A percentile compares a stretch with the other conserved stretches of the same genome.
Conservation (phyloP, 2,113 vertebrate genomes). For the Trichechus manatus region DNA sequence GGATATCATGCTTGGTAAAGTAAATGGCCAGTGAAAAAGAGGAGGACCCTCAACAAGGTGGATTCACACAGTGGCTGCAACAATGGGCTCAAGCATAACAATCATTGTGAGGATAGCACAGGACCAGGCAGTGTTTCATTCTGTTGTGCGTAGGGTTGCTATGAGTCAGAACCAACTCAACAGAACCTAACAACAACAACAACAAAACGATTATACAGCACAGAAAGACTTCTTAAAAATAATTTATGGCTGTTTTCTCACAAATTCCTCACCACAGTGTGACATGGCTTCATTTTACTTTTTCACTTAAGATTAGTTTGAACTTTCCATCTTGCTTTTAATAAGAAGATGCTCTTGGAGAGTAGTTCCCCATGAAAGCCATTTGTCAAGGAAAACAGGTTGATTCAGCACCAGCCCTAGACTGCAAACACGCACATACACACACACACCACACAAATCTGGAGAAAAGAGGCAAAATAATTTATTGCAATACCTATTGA, state of each 20-base stretch:
- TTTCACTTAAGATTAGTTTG: constrained; percentile 63
- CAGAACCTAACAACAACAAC: too few relatives aligned
- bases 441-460: not conserved
- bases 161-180: too few relatives aligned
- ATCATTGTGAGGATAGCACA: too few relatives aligned
- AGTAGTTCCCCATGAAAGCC: constrained; percentile 18
- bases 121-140: too few relatives aligned
- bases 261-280: not conserved
- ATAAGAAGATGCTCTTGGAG: constrained; percentile 56
- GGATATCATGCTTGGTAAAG: too few relatives aligned
- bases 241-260: not conserved
- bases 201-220: not conserved
- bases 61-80: too few relatives aligned
- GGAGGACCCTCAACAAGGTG: too few relatives aligned
- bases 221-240: constrained; percentile 56
- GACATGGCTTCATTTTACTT: constrained; percentile 44
- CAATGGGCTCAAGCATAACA: too few relatives aligned
- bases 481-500: constrained; percentile 56
- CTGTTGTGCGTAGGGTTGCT: too few relatives aligned
- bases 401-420: not conserved
- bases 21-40: too few relatives aligned
- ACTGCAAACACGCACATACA: not conserved
- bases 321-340: constrained; percentile 55
- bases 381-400: constrained; percentile 14
- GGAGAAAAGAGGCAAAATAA: not conserved